phyloP scores from a whole-genome alignment of 1,140 invertebrate species.

The Agrilus planipennis region DNA sequence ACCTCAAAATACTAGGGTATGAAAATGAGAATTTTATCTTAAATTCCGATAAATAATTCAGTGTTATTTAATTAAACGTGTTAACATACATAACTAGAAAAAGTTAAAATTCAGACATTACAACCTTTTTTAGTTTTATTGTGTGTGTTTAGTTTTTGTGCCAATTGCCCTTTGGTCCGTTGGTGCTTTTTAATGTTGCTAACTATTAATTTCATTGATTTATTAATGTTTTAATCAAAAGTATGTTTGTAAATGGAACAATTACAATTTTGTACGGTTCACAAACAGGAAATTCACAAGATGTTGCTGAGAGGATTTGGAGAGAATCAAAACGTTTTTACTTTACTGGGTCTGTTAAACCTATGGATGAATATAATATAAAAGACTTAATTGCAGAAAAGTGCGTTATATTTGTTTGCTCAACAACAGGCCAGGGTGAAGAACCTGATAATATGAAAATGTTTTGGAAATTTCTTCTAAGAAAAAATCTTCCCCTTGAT shows the following conservation, averaged over 20 bases:
- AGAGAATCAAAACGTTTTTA: conserved; percentile 62
- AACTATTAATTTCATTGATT: no score
- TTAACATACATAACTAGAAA: no score
- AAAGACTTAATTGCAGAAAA: conserved; percentile 56
- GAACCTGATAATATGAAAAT: conserved; percentile 91
- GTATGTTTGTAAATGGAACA: conserved; percentile 28
- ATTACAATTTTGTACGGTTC: conserved; percentile 76
- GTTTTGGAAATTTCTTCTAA: conserved; percentile 84
- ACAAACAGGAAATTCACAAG: conserved; percentile 92
- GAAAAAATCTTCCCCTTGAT: conserved; percentile 61
- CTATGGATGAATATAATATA: conserved; percentile 74
- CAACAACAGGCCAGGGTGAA: conserved; percentile 94
- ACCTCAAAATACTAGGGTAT: no score
- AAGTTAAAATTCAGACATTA: no score
- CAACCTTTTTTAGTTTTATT: no score
- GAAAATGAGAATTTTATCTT: no score
- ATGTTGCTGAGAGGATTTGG: conserved; percentile 84
- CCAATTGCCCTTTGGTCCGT: no score
- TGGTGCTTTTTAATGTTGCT: no score
- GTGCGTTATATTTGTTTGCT: conserved; percentile 76
- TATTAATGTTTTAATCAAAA: no score
- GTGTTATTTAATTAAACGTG: no score
- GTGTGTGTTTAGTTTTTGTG: no score
- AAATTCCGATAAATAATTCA: no score
- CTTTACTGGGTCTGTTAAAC: conserved; percentile 47